phyloP scores from a whole-genome alignment of 1,140 invertebrate genomes.

The Drosophila bifasciata region DNA sequence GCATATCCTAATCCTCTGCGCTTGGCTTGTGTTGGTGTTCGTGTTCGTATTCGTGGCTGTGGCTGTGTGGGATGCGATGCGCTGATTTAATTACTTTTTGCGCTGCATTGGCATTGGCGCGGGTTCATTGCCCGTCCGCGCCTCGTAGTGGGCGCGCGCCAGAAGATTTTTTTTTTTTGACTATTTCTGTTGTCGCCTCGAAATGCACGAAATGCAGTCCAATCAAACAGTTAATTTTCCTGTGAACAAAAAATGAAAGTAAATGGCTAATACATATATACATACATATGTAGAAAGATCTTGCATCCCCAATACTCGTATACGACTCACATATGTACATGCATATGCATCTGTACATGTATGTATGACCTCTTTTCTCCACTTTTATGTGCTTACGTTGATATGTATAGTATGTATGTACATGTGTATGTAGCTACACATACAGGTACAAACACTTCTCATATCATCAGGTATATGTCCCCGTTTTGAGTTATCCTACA shows the following conservation, averaged over 20 bases:
- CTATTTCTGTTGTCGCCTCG: no score
- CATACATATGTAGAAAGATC: no score
- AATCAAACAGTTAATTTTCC: slow-evolving; percentile 21
- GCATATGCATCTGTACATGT: slow-evolving; percentile 4
- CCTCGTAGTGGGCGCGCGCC: neutral
- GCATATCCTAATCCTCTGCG: slow-evolving; percentile 19
- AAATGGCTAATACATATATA: no score
- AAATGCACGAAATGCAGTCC: slow-evolving; percentile 15
- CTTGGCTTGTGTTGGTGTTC: neutral
- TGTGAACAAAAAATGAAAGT: no score
- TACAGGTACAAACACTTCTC: slow-evolving; percentile 11
- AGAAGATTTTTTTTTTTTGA: no score
- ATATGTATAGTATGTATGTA: neutral
- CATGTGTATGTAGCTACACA: slow-evolving; percentile 1
- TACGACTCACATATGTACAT: neutral
- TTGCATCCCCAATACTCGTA: no score
- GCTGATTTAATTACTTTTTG: slow-evolving; percentile 28
- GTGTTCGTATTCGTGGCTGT: no score
- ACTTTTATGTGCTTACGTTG: neutral
- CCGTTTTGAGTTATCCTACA: slow-evolving; percentile 40
- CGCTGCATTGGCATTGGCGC: slow-evolving; percentile 6
- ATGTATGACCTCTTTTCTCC: neutral
- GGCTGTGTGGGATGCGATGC: slow-evolving; percentile 3
- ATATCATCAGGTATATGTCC: slow-evolving; percentile 37
- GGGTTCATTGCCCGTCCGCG: slow-evolving; percentile 64